A percentile compares a stretch with the other conserved stretches of the same genome.
phyloP scores from a whole-genome alignment of 1,140 invertebrate species.

The Chlorops oryzae region DNA sequence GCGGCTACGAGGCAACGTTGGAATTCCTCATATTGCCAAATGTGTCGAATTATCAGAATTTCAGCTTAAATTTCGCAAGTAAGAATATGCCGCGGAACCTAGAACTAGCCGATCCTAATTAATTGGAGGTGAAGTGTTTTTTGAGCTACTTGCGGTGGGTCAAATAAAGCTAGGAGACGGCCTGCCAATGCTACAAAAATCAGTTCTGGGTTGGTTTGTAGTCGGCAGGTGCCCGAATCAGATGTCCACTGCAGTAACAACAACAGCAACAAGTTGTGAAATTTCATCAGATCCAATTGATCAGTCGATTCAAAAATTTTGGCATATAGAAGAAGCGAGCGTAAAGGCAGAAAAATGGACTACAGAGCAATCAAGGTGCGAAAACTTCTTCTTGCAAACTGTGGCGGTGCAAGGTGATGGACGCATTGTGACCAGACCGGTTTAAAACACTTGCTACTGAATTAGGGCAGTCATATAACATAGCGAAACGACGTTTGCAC shows the following conservation, averaged over 20 bases:
- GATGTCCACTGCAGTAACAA: no score
- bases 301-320: no score
- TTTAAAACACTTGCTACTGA: conserved; percentile 15
- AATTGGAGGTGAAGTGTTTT: conserved; percentile 32
- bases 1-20: background rate
- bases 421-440: conserved; percentile 19
- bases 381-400: conserved; percentile 3
- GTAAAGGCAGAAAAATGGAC: no score
- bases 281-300: no score
- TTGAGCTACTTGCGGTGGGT: no score
- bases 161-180: no score
- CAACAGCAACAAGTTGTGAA: no score
- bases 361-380: conserved; percentile 20
- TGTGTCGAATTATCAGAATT: conserved; percentile 4
- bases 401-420: conserved; percentile 5
- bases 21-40: conserved; percentile 6
- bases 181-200: no score
- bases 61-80: background rate
- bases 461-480: conserved; percentile 30
- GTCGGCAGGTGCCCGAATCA: no score
- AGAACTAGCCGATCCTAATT: conserved; percentile 25
- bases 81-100: conserved; percentile 20
- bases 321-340: no score
- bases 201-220: no score
- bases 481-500: conserved; percentile 26